Percentiles rank a stretch among this genome's conserved stretches.
phyloP scores from a whole-genome alignment of 1,140 invertebrate species.

The Drosophila arizonae region DNA sequence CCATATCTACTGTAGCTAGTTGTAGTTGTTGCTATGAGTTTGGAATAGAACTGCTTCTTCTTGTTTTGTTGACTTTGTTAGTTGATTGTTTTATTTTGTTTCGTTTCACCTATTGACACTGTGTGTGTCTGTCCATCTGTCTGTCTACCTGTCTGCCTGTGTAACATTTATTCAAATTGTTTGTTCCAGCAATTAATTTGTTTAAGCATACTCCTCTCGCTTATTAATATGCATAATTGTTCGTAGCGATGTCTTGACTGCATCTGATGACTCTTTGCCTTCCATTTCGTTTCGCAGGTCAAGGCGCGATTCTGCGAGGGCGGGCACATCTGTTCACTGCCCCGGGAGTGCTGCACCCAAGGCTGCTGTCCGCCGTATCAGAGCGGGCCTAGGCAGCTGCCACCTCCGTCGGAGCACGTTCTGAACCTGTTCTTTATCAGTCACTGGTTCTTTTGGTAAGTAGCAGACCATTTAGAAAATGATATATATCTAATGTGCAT shows the following conservation, averaged over 20 bases:
- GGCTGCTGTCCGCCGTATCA: conserved; percentile 87
- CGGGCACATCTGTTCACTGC: conserved; percentile 86
- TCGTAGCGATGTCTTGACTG: conserved; percentile 5
- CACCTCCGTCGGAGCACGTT: conserved; percentile 83
- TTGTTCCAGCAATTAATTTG: conserved; percentile 3
- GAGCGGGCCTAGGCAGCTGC: conserved; percentile 83
- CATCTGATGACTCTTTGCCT: conserved; percentile 14
- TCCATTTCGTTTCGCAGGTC: conserved; percentile 52
- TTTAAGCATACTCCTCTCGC: background rate
- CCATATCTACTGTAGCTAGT: too few relatives aligned
- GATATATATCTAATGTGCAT: conserved; percentile 7
- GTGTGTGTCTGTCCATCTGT: background rate
- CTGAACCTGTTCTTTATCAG: conserved; percentile 84
- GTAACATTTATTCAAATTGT: conserved; percentile 9
- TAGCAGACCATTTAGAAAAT: conserved; percentile 8
- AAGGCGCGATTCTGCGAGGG: conserved; percentile 84
- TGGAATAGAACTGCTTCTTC: background rate
- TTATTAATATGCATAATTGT: conserved; percentile 7
- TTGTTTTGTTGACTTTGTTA: background rate
- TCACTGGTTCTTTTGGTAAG: conserved; percentile 84
- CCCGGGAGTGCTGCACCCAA: conserved; percentile 88
- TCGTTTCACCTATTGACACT: conserved; percentile 2
- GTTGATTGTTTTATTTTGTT: background rate
- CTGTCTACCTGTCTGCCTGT: too few relatives aligned
- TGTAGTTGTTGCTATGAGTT: too few relatives aligned